Evolutionary conservation across 2,797 vertebrate genomes (phyloP).

Genomic region (Sylvia borin): DNA sequence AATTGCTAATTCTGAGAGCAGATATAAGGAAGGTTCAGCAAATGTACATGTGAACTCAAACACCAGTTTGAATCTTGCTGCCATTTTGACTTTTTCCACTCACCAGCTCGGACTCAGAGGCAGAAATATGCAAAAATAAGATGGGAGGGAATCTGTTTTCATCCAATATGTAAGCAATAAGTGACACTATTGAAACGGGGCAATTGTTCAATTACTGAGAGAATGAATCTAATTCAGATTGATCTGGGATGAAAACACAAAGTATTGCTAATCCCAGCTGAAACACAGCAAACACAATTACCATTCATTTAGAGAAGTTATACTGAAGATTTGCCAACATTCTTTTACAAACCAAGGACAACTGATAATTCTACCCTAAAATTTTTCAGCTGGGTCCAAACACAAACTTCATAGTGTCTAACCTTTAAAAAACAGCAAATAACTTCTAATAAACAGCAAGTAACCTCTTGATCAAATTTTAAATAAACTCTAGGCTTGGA

Average conservation of each 20-base stretch:
- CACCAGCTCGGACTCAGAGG: not conserved
- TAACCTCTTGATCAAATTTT: not conserved
- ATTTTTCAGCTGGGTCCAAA: not conserved
- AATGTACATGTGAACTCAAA: not conserved
- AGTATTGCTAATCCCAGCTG: not conserved
- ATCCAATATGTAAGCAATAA: not conserved
- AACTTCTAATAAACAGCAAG: not conserved
- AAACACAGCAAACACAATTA: not conserved
- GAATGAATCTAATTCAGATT: not conserved
- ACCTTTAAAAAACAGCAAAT: not conserved
- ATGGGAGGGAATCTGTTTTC: not conserved
- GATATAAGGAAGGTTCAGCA: not conserved
- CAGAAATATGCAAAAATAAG: not conserved
- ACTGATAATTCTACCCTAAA: not conserved
- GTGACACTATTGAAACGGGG: not conserved
- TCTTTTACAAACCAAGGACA: not conserved
- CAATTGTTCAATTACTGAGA: not conserved
- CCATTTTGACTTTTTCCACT: not conserved
- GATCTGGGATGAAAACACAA: not conserved
- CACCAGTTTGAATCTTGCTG: not conserved
- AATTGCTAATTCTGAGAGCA: not conserved
- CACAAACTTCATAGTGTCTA: not conserved
- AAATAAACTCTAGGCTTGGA: not conserved
- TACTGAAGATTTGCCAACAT: not conserved
- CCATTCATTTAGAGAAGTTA: not conserved